Evolutionary conservation across 1,140 invertebrate genomes (phyloP).

Genomic region (Hylaeus volcanicus): DNA sequence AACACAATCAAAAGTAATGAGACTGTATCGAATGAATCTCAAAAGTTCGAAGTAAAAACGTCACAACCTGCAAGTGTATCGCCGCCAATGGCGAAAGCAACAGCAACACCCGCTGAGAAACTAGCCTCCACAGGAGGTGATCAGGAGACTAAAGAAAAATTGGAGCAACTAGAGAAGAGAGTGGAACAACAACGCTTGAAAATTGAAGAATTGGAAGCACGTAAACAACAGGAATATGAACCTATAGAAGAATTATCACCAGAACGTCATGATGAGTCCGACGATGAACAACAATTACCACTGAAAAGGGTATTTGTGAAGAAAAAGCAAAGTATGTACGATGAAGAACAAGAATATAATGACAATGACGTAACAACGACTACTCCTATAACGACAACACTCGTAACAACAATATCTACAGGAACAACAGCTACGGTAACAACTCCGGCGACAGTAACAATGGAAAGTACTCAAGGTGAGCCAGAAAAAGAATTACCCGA

Average conservation of each 20-base stretch:
- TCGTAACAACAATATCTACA: not conserved
- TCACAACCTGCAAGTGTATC: conserved; percentile 59
- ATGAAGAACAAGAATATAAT: conserved; percentile 77
- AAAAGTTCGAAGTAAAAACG: conserved; percentile 75
- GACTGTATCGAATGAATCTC: conserved; percentile 36
- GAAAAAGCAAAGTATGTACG: conserved; percentile 78
- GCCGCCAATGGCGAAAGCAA: conserved; percentile 12
- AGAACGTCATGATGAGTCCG: conserved; percentile 78
- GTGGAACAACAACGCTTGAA: conserved; percentile 78
- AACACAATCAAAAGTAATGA: conserved; percentile 51
- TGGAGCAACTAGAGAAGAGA: conserved; percentile 75
- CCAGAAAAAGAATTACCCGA: conserved; percentile 20
- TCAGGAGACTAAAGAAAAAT: conserved; percentile 75
- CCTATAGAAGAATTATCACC: conserved; percentile 76
- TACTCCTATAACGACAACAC: not conserved
- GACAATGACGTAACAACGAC: conserved; percentile 56
- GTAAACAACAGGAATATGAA: conserved; percentile 77
- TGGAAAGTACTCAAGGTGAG: not conserved
- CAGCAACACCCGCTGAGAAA: conserved; percentile 36
- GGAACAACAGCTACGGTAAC: not conserved
- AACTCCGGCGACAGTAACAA: not conserved
- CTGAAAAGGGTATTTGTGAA: conserved; percentile 79
- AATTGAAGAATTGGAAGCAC: conserved; percentile 76
- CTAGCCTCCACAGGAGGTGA: conserved; percentile 57
- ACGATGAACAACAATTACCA: conserved; percentile 78